Evolutionary conservation across 2,113 vertebrate species (phyloP).

Genomic region (Galbula dea): DNA sequence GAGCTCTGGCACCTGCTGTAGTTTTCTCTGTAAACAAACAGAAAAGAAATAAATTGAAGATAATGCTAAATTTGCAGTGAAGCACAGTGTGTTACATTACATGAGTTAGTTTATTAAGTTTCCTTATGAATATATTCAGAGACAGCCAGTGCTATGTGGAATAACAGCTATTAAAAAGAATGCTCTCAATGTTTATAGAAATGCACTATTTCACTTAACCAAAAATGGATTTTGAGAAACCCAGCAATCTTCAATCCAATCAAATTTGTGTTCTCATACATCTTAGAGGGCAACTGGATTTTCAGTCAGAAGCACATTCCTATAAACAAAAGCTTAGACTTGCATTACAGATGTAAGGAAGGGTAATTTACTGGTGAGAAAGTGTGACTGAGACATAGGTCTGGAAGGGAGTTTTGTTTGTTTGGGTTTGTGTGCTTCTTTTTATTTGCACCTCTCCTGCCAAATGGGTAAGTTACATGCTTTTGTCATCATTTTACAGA

Average conservation of each 20-base stretch:
- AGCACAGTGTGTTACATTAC: not conserved
- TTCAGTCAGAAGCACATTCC: not conserved
- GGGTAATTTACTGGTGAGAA: not conserved
- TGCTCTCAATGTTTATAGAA: not conserved
- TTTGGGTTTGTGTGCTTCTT: not conserved
- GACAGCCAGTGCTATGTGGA: not conserved
- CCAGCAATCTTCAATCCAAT: too few species aligned
- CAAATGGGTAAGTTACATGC: not conserved
- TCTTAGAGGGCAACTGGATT: not conserved
- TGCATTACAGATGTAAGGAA: not conserved
- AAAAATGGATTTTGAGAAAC: not conserved
- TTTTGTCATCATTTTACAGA: not conserved
- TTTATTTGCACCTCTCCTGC: not conserved
- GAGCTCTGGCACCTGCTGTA: not conserved
- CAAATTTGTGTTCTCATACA: not conserved
- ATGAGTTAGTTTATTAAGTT: not conserved
- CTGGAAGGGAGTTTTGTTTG: not conserved
- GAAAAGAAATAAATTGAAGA: not conserved
- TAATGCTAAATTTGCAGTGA: conserved; percentile 14
- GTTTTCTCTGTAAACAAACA: conserved; percentile 6
- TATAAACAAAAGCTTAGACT: not conserved
- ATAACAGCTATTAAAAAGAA: not conserved
- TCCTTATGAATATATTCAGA: not conserved
- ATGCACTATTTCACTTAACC: not conserved
- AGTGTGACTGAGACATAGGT: not conserved